These are phyloP conservation scores for Luscinia megarhynchos DNA, from an alignment of 2,797 vertebrate genomes.

Conservation along the genomic window DNA sequence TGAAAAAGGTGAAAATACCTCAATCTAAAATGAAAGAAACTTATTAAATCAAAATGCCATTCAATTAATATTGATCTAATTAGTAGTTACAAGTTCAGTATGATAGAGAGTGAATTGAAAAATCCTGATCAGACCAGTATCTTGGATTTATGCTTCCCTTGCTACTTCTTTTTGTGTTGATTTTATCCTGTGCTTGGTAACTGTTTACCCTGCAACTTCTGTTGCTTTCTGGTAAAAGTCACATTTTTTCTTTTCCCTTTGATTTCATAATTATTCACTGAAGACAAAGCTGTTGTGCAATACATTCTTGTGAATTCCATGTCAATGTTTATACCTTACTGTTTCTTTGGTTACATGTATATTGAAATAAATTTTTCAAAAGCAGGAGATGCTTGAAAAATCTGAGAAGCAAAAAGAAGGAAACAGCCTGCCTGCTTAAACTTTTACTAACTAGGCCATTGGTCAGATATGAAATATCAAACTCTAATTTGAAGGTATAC, in stretches of 20 bases:
- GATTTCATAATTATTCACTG: background rate
- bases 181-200: background rate
- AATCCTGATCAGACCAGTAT: background rate
- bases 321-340: background rate
- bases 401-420: background rate
- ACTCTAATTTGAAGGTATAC: background rate
- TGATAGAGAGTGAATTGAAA: background rate
- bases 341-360: background rate
- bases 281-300: background rate
- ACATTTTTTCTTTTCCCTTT: background rate
- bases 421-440: background rate
- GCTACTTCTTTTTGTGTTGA: background rate
- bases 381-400: background rate
- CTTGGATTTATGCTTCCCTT: background rate
- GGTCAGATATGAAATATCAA: background rate
- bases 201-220: background rate
- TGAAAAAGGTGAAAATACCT: background rate
- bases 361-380: background rate
- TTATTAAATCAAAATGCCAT: background rate
- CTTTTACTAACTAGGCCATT: background rate
- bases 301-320: background rate
- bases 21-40: background rate
- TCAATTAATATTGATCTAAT: background rate
- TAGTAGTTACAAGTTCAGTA: background rate
- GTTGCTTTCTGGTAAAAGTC: background rate